phyloP scores from a whole-genome alignment of 2,113 vertebrate genomes.

The Dendrocopos noguchii region DNA sequence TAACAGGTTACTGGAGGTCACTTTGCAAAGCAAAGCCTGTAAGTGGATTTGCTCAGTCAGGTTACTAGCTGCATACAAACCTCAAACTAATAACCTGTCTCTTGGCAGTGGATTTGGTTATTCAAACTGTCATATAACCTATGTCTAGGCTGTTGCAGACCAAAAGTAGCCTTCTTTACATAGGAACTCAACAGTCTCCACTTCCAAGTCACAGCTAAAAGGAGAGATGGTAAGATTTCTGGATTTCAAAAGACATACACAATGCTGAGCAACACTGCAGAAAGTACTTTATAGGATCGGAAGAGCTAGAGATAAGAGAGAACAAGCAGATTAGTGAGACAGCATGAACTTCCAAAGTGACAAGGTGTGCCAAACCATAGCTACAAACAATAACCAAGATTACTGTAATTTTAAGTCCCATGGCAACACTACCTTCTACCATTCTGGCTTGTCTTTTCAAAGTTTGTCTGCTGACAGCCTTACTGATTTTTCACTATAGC shows the following conservation, averaged over 20 bases:
- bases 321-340: neutral
- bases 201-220: neutral
- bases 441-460: neutral
- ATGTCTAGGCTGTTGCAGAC: neutral
- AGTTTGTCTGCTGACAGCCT: neutral
- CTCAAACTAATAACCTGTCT: neutral
- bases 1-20: slow-evolving; percentile 44
- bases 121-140: neutral
- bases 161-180: neutral
- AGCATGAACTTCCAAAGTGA: neutral
- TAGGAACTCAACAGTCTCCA: neutral
- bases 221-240: neutral
- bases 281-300: neutral
- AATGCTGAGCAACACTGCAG: neutral
- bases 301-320: neutral
- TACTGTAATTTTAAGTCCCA: neutral
- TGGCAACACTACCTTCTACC: neutral
- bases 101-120: neutral
- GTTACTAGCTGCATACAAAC: slow-evolving; percentile 45
- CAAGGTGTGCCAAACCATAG: neutral
- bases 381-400: neutral
- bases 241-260: neutral
- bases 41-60: slow-evolving; percentile 55
- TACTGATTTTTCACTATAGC: neutral
- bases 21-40: slow-evolving; percentile 42